phyloP scores from a whole-genome alignment of 1,140 invertebrate species.

The Tetramorium alpestre region DNA sequence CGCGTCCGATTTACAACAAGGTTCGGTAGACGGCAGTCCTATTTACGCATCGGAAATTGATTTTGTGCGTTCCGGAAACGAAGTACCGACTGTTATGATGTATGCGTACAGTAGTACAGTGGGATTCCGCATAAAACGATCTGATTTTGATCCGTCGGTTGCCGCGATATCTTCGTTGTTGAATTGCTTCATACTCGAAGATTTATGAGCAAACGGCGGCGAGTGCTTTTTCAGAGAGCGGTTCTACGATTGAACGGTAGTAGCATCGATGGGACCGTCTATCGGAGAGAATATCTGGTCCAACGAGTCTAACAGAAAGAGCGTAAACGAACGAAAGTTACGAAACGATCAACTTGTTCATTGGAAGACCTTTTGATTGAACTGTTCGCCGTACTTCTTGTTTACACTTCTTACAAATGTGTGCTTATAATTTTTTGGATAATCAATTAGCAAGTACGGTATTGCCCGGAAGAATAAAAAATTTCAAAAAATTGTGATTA shows the following conservation, averaged over 20 bases:
- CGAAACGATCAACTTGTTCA: neutral
- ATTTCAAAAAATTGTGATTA: neutral
- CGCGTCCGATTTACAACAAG: constrained; percentile 6
- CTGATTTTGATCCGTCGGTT: constrained; percentile 41
- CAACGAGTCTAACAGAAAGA: neutral
- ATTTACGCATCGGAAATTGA: constrained; percentile 66
- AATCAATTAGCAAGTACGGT: neutral
- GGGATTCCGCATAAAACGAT: constrained; percentile 36
- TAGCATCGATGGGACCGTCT: neutral
- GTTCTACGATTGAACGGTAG: neutral
- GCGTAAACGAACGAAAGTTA: constrained; percentile 1
- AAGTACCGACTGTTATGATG: constrained; percentile 32
- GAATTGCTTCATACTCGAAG: constrained; percentile 45
- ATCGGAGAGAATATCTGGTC: neutral
- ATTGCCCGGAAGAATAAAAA: neutral
- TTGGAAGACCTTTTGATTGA: neutral
- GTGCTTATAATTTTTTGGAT: neutral
- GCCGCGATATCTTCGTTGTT: constrained; percentile 1
- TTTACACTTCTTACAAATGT: neutral
- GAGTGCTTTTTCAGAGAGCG: constrained; percentile 32
- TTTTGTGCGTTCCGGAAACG: constrained; percentile 57
- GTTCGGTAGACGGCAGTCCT: neutral
- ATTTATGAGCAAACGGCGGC: constrained; percentile 22
- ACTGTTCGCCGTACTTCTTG: neutral
- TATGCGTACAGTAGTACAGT: constrained; percentile 4